phyloP scores from a whole-genome alignment of 2,113 vertebrate genomes.

The Neogale vison region DNA sequence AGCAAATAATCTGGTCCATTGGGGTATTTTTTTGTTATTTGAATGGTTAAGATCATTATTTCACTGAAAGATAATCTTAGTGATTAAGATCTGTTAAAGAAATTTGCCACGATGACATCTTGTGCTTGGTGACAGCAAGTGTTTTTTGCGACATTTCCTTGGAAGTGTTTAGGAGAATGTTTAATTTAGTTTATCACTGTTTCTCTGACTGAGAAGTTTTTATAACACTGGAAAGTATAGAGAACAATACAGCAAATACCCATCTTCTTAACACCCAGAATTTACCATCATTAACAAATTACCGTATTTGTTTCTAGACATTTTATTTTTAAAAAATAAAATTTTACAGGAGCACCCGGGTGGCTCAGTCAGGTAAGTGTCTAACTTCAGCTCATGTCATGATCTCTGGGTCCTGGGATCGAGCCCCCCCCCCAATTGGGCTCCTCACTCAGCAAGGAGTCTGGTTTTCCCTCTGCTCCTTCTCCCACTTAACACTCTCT shows the following conservation, averaged over 20 bases:
- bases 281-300: background rate
- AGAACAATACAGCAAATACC: background rate
- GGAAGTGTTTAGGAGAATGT: background rate
- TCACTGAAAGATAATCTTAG: background rate
- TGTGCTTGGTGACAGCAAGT: background rate
- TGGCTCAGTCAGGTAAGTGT: background rate
- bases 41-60: background rate
- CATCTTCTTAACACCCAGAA: background rate
- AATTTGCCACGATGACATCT: background rate
- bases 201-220: background rate
- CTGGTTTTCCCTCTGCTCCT: background rate
- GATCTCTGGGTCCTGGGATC: background rate
- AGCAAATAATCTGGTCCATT: background rate
- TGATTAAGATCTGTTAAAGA: background rate
- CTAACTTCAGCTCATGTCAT: background rate
- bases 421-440: too few species aligned
- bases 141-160: background rate
- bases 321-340: constrained; percentile 6
- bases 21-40: background rate
- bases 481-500: background rate
- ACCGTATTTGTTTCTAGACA: background rate
- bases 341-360: background rate
- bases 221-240: background rate
- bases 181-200: background rate
- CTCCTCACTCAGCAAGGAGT: background rate